These are phyloP conservation scores for Drosophila hydei DNA, from an alignment of 1,140 invertebrate species.

Conservation along the genomic window DNA sequence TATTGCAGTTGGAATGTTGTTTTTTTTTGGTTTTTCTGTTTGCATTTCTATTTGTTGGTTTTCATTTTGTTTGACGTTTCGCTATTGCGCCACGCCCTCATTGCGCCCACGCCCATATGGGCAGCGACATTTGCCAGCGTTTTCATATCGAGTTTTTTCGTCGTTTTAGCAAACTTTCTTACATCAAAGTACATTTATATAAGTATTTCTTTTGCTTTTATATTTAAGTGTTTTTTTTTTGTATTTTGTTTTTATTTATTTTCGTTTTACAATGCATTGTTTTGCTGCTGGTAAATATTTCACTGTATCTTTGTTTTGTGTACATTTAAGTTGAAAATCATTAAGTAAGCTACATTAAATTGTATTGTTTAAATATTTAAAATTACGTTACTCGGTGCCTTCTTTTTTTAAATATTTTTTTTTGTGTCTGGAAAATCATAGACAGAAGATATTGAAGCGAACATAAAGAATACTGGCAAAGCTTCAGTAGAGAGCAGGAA, in stretches of 20 bases:
- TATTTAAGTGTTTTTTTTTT: slow-evolving; percentile 25
- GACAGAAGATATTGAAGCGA: slow-evolving; percentile 26
- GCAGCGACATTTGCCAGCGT: slow-evolving; percentile 20
- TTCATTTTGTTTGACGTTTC: slow-evolving; percentile 1
- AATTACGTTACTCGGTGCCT: slow-evolving; percentile 75
- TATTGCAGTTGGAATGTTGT: slow-evolving; percentile 72
- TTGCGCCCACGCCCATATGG: slow-evolving; percentile 21
- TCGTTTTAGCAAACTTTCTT: slow-evolving; percentile 77
- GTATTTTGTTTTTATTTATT: slow-evolving; percentile 16
- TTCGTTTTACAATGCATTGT: slow-evolving; percentile 19
- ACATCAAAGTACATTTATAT: slow-evolving; percentile 80
- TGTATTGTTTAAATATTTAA: slow-evolving; percentile 59
- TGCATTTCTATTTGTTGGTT: slow-evolving; percentile 1
- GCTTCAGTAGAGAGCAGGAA: slow-evolving; percentile 60
- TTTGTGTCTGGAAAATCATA: slow-evolving; percentile 21
- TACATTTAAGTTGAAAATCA: slow-evolving; percentile 79
- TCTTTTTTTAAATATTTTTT: slow-evolving; percentile 14
- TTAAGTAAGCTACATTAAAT: slow-evolving; percentile 79
- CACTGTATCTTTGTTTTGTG: slow-evolving; percentile 50
- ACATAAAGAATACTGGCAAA: slow-evolving; percentile 36
- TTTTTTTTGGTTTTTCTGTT: slow-evolving; percentile 7
- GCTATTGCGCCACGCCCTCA: slow-evolving; percentile 13
- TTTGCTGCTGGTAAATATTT: slow-evolving; percentile 38
- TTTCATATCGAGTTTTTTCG: slow-evolving; percentile 42
- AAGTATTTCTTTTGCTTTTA: slow-evolving; percentile 35